These are phyloP conservation scores for Brachylomia viminalis DNA, from an alignment of 2,888 invertebrate genomes.

Conservation along the genomic window DNA sequence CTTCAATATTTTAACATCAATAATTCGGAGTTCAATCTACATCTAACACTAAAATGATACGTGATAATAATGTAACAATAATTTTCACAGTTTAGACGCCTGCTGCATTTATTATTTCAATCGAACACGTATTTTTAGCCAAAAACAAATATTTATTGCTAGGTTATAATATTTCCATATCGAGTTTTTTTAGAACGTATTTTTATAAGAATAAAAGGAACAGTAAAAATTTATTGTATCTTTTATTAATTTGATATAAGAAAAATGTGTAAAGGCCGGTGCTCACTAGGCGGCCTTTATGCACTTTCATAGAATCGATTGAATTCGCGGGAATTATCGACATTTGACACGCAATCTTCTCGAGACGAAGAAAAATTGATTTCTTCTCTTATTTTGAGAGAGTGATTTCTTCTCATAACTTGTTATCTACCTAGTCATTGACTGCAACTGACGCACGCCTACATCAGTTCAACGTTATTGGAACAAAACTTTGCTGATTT, in stretches of 20 bases:
- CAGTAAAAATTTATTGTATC: neutral
- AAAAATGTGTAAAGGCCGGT: too few relatives aligned
- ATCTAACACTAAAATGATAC: too few relatives aligned
- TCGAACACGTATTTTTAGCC: neutral
- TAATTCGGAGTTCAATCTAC: neutral
- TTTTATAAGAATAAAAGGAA: slow-evolving; percentile 6
- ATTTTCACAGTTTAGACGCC: slow-evolving; percentile 1
- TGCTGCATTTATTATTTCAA: slow-evolving; percentile 14
- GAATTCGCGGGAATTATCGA: neutral
- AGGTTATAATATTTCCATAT: slow-evolving; percentile 7
- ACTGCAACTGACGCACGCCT: neutral
- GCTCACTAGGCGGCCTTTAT: neutral
- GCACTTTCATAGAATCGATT: slow-evolving; percentile 2
- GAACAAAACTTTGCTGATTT: neutral
- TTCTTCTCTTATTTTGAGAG: neutral
- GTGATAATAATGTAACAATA: neutral
- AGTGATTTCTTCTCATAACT: neutral
- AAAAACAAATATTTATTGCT: slow-evolving; percentile 14
- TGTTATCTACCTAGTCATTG: neutral
- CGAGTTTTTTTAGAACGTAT: slow-evolving; percentile 5
- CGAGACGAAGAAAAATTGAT: neutral
- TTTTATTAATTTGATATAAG: neutral
- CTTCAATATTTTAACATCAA: neutral
- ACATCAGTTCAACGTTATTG: neutral
- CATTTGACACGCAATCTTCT: slow-evolving; percentile 17